Evolutionary conservation across 2,113 vertebrate genomes (phyloP), one percentile per base, ranked within the genome.

Genomic region (Notothenia rossii): DNA sequence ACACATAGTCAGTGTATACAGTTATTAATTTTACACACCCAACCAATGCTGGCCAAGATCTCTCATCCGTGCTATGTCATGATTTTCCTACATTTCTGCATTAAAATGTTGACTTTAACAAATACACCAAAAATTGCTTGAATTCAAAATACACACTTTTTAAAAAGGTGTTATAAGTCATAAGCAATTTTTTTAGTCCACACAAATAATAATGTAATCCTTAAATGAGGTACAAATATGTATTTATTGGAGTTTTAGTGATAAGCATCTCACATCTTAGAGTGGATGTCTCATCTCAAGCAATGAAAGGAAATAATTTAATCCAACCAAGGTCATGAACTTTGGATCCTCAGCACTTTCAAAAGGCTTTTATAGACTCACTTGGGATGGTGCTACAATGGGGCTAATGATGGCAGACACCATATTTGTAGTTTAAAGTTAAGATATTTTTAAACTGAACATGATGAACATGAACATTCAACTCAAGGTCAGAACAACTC

Each of bases 291-390:
- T 36, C 17, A 66, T 75, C 18, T 29, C 29, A 29, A 29, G 29
- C 29, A 29, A 29, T 29, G 29, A 29, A 29, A 29, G 29, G 29
- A 29, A 29, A 29, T 29, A 0, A 45, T 33, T 56, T 7, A 48
- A 64, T 49, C 15, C 55, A 4, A n/a, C 59, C 13, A 29, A 60
- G 49, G 72, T 63, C 65, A 10, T 70, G 72, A 69, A 64, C 49
- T 62, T 25, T 40, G 22, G 55, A 2, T 22, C 70, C 62, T 71
- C 45, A 15, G 43, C 18, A 22, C 68, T 72, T 65, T 64, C 58
- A 64, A 50, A 43, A 56, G 14, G 43, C 50, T 49, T 72, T 10
- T 62, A 48, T 46, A 69, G 48, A 49, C 29, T 72, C 67, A 40
- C 45, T 17, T 58, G 22, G 50, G 20, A 13, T 29, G 29, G 20